Evolutionary conservation across 2,797 vertebrate genomes (phyloP), one percentile per base, ranked within the genome.

Genomic region (Danio jaintianensis): DNA sequence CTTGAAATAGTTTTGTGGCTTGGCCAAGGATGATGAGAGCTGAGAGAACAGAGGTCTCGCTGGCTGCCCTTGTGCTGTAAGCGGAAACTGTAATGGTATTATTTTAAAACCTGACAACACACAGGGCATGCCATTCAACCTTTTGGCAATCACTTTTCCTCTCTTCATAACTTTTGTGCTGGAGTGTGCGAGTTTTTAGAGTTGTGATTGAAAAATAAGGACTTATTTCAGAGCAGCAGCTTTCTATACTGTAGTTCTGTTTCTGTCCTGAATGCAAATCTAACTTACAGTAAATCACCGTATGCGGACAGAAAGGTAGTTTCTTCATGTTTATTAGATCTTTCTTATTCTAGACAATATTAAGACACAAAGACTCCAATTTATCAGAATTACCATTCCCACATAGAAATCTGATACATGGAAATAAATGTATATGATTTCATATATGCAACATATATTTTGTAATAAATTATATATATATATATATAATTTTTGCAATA

Each of bases 1-100:
- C n/a, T 36, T 61, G 16, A 74, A 62, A 61, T 38, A 48, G 22
- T 62, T 74, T 62, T 50, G 22, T 74, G 72, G 38, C 56, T 50
- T 50, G 56, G 72, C 22, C 56, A 20, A 47, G 16, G 38, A 50
- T 50, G 58, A 48, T 18, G 72, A 74, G 29, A 50, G 56, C 16
- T 38, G n/a, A 71, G 53, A 56, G 43, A 48, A 18, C 15, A 18
- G 56, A 74, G 71, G 56, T 74, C 16, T 5, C 1, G 2, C 16
- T 48, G 56, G 12, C 43, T 36, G 16, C 11, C 56, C 22, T 48
- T 61, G 13, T 62, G 15, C 10, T 74, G 56, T 61, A 18, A 61
- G 16, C 7, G 2, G 56, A 61, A 62, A 62, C 55, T 47, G 15
- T 61, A 74, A 48, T 61, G 45, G 7, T 36, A 18, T 61, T 59